Evolutionary conservation across 92 coral and sea anemone genomes (phyloP).

Genomic region (Ricordea florida): DNA sequence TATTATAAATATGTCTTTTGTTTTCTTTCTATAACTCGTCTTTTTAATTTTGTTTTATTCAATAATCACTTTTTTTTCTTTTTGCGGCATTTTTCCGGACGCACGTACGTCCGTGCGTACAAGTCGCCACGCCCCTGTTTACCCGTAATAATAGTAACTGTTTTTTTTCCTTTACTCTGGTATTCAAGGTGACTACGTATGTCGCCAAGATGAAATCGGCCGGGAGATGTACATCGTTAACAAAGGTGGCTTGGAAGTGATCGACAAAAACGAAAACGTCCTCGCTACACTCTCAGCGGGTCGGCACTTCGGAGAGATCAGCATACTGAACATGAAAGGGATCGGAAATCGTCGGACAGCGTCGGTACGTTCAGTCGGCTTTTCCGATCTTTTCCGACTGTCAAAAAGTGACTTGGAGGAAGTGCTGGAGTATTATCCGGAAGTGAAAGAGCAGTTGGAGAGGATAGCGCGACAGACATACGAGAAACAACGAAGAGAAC

Average conservation of each 20-base stretch:
- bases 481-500: conserved; percentile 72
- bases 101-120: too few relatives aligned
- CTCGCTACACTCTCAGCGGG: conserved; percentile 90
- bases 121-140: too few relatives aligned
- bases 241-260: conserved; percentile 83
- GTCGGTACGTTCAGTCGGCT: conserved; percentile 94
- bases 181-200: conserved; percentile 69
- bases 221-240: conserved; percentile 95
- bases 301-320: conserved; percentile 94
- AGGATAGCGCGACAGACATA: conserved; percentile 82
- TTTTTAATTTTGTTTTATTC: too few relatives aligned
- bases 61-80: too few relatives aligned
- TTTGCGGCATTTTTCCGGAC: too few relatives aligned
- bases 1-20: too few relatives aligned
- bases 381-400: conserved; percentile 92
- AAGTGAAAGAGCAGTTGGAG: conserved; percentile 80
- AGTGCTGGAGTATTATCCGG: conserved; percentile 84
- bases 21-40: too few relatives aligned
- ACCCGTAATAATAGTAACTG: too few relatives aligned
- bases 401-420: conserved; percentile 88
- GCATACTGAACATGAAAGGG: conserved; percentile 88
- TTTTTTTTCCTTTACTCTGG: background rate
- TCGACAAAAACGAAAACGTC: conserved; percentile 71
- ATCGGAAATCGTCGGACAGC: conserved; percentile 97
- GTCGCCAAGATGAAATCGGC: conserved; percentile 94